A percentile compares a stretch with the other conserved stretches of the same genome.
These are phyloP conservation scores for Falco novaeseelandiae DNA, from an alignment of 2,797 vertebrate species.

Conservation along the genomic window DNA sequence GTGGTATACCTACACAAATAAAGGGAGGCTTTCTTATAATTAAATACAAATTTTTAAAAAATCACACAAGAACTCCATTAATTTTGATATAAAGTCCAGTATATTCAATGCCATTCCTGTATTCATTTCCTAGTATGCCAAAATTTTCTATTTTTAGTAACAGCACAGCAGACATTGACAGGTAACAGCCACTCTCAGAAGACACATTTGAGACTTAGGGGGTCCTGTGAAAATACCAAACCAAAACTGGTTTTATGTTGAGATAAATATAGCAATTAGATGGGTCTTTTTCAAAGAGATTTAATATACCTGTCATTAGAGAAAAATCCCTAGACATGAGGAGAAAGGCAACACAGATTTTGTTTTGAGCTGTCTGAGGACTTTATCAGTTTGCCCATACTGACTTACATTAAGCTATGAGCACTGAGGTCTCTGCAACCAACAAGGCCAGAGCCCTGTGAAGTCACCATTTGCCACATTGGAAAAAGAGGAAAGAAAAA, in stretches of 20 bases:
- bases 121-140: background rate
- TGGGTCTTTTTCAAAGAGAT: background rate
- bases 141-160: background rate
- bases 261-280: background rate
- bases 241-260: too few relatives aligned
- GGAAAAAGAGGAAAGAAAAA: background rate
- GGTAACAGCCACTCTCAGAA: background rate
- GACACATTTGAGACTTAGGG: background rate
- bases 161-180: background rate
- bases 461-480: background rate
- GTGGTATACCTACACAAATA: background rate
- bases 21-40: background rate
- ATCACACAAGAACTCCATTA: background rate
- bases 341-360: background rate
- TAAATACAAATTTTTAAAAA: background rate
- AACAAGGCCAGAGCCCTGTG: background rate
- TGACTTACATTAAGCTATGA: background rate
- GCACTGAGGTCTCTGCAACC: background rate
- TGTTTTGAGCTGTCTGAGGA: background rate
- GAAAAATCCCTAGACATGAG: background rate
- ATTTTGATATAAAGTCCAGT: background rate
- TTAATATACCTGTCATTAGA: background rate
- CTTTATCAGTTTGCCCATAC: background rate
- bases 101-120: background rate
- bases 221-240: background rate